Base-by-base conservation (phyloP, 2,113 vertebrate species). In the Gallinago paraguaiae region DNA sequence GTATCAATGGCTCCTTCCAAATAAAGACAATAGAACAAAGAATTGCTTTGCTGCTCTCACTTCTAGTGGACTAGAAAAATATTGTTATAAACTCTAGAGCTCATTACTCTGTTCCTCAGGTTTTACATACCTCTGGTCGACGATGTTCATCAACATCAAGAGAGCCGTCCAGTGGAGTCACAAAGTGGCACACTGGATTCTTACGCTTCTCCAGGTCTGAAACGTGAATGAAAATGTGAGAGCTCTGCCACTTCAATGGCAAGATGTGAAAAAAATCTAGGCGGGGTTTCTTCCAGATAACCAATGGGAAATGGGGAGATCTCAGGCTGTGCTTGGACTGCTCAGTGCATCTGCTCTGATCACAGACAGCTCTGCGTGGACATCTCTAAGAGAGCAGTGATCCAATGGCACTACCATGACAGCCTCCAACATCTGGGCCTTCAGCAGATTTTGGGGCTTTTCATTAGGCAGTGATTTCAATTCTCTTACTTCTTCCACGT, bases 181-280 rank as follows among this genome's bases (percentile, higher is more conserved):
- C 99, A 56, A 99, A 99, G 93, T 99, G 99, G 95, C 99, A 99
- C 61, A 99, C 98, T 0, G 99, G 99, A 83, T 99, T 99, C 92
- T 99, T 98, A 84, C 99, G 98, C 95, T 98, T 99, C 96, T 99
- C 99, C 95, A 99, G 97, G 97, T 99, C 99, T 99, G 97, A 51
- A 95, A 81, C 35, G 45, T 43, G 82, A 84, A 75, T 0, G 7
- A 12, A 53, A 95, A 33, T 3, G 2, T 0, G 37, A 67, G 50
- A 67, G 45, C 67, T 31, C 69, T 33, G 43, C 2, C 68, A 51
- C 59, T 30, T 6, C 59, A 27, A 3, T 0, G 19, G 48, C 28
- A 65, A 65, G 25, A 51, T 18, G 45, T 25, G 20, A 3, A 33
- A 31, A 24, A 51, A 35, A 15, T 30, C 30, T 3, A 53, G 82